Percentiles rank a stretch among this genome's conserved stretches.
These are phyloP conservation scores for Caenorhabditis macrosperma DNA, from an alignment of 2,888 invertebrate genomes.

Conservation along the genomic window DNA sequence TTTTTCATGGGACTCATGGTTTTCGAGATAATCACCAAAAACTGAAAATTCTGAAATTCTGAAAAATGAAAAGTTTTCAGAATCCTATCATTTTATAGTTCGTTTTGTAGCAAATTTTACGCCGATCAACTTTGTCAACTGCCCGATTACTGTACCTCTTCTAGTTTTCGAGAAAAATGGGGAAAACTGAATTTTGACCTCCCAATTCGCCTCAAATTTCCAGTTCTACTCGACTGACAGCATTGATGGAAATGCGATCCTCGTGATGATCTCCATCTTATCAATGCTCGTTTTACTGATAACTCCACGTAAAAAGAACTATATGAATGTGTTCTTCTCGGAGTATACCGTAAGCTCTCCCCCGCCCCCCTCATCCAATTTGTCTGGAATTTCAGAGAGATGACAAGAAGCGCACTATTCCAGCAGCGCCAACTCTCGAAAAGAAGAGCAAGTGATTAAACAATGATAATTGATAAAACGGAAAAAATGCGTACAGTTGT, in stretches of 20 bases:
- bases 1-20: neutral
- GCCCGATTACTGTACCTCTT: neutral
- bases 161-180: neutral
- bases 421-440: constrained; percentile 29
- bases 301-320: constrained; percentile 32
- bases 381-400: constrained; percentile 8
- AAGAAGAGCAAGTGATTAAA: too few relatives aligned
- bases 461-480: neutral
- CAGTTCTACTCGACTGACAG: constrained; percentile 21
- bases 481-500: neutral
- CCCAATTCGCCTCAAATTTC: neutral
- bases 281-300: constrained; percentile 35
- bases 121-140: neutral
- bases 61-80: neutral
- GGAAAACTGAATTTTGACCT: neutral
- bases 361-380: neutral
- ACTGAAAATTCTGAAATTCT: neutral
- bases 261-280: constrained; percentile 16
- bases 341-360: constrained; percentile 28
- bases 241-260: constrained; percentile 4
- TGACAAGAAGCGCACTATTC: constrained; percentile 10
- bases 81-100: neutral
- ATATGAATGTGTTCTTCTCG: constrained; percentile 41
- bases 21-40: neutral
- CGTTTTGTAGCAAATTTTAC: neutral